Evolutionary conservation across 2,113 vertebrate species (phyloP).

Genomic region (Tragelaphus scriptus): DNA sequence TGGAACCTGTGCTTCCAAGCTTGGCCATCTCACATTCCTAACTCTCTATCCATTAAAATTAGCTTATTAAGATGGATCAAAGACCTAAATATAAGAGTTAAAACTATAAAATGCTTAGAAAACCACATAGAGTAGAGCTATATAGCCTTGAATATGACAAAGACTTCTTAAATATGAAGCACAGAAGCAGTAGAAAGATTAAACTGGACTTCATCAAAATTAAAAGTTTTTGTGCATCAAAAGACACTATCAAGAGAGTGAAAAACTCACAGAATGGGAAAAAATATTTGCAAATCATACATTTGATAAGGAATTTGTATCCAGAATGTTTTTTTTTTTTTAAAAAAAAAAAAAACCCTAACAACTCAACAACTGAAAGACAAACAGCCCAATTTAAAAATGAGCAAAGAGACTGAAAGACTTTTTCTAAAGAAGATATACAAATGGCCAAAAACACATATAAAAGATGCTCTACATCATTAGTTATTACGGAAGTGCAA

Average conservation of each 20-base stretch:
- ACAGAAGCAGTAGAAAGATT: neutral
- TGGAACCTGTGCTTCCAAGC: neutral
- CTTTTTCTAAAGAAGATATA: neutral
- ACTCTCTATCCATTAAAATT: neutral
- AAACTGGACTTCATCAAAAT: neutral
- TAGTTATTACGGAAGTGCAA: neutral
- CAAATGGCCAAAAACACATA: neutral
- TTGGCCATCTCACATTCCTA: neutral
- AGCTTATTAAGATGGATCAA: neutral
- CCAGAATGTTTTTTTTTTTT: neutral
- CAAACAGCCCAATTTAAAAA: neutral
- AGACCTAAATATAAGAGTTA: neutral
- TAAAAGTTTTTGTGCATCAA: neutral
- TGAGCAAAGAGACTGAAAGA: neutral
- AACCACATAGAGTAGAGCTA: neutral
- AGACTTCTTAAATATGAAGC: neutral
- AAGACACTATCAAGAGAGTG: neutral
- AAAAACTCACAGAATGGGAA: neutral
- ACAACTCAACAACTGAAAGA: neutral
- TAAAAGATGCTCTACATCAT: neutral
- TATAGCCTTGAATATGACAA: neutral
- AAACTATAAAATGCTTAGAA: neutral
- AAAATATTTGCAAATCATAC: neutral
- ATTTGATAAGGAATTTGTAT: neutral
- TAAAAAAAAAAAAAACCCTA: neutral